Evolutionary conservation across 2,888 invertebrate species (phyloP).

Genomic region (Lypha dubia): DNA sequence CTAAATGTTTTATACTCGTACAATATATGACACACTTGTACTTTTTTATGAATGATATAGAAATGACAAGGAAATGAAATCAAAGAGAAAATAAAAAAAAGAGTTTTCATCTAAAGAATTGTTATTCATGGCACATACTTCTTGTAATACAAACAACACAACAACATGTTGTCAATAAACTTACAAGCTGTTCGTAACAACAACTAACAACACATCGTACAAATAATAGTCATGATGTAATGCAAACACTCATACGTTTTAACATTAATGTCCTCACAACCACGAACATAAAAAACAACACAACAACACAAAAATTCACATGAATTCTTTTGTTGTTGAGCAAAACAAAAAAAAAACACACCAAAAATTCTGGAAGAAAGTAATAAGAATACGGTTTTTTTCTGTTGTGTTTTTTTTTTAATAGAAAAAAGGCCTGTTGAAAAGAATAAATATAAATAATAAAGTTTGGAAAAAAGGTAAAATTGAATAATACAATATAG

Average conservation of each 20-base stretch:
- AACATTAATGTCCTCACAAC: not conserved
- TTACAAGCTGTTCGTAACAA: constrained; percentile 48
- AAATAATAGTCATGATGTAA: constrained; percentile 38
- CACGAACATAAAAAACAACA: constrained; percentile 2
- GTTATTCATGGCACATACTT: constrained; percentile 56
- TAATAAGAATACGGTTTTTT: not conserved
- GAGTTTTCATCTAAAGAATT: constrained; percentile 34
- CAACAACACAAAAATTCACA: no score
- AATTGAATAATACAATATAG: constrained; percentile 67
- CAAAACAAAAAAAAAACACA: not conserved
- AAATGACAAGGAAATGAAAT: constrained; percentile 13
- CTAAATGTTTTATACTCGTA: constrained; percentile 45
- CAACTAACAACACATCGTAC: constrained; percentile 42
- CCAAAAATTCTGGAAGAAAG: not conserved
- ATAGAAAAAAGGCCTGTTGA: constrained; percentile 34
- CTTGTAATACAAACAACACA: constrained; percentile 39
- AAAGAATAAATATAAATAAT: constrained; percentile 62
- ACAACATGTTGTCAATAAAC: constrained; percentile 64
- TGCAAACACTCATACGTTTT: constrained; percentile 8
- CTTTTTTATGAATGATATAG: constrained; percentile 17
- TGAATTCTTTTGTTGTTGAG: constrained; percentile 20
- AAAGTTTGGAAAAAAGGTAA: constrained; percentile 60
- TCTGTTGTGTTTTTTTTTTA: no score
- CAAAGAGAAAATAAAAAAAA: constrained; percentile 28
- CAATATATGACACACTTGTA: constrained; percentile 28